Percentiles rank a stretch among this genome's conserved stretches.
Conservation (phyloP, 2,797 vertebrate genomes). For the Malurus splendens region DNA sequence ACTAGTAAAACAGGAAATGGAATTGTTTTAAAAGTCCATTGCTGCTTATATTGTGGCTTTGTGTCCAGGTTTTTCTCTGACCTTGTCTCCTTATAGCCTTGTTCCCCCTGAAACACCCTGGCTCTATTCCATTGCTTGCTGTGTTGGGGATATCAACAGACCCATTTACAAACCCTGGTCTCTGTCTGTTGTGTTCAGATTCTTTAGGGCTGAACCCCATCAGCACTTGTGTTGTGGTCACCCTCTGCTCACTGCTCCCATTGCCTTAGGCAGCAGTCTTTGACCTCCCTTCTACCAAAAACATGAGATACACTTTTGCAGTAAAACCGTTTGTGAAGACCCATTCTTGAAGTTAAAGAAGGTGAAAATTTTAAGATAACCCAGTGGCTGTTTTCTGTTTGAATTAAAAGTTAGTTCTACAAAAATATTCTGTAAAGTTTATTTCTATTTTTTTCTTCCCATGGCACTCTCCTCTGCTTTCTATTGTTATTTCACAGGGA, state of each 20-base stretch:
- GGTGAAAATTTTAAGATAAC: not conserved
- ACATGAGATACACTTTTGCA: not conserved
- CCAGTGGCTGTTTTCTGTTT: not conserved
- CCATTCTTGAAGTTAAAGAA: not conserved
- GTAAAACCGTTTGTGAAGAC: not conserved
- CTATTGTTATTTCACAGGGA: not conserved
- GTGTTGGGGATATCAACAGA: not conserved
- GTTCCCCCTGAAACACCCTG: not conserved
- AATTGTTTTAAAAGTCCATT: not conserved
- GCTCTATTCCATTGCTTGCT: not conserved
- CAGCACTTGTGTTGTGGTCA: rapidly evolving
- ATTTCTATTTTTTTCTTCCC: not conserved
- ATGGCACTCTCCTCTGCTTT: not conserved
- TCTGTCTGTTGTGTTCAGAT: not conserved
- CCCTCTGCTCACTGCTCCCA: not conserved
- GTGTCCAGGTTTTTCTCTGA: not conserved
- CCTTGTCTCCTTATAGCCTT: not conserved
- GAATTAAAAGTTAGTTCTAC: not conserved
- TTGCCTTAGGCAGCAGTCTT: not conserved
- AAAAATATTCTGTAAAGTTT: not conserved
- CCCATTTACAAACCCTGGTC: not conserved
- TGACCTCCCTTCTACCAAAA: not conserved
- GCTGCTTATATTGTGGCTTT: not conserved
- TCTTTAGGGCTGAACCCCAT: not conserved
- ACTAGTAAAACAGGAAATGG: not conserved